Percentiles rank a stretch among this genome's conserved stretches.
phyloP scores from a whole-genome alignment of 2,113 vertebrate species.

The Thunnus maccoyii region DNA sequence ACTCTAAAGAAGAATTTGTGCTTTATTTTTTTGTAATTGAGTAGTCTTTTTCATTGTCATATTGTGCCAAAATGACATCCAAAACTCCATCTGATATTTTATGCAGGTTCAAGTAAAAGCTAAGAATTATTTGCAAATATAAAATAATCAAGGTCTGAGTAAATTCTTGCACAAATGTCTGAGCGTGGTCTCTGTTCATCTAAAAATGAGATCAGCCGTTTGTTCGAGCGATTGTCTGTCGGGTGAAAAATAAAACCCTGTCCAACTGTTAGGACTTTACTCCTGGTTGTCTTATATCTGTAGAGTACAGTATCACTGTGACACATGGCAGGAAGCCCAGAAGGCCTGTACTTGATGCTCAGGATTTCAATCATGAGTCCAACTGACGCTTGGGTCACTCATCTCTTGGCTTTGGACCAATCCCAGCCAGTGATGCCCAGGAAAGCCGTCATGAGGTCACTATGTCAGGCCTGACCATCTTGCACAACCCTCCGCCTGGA shows the following conservation, averaged over 20 bases:
- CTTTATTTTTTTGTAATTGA: not conserved
- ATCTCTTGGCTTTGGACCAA: constrained; percentile 71
- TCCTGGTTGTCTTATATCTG: constrained; percentile 30
- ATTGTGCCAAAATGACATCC: not conserved
- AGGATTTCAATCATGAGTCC: constrained; percentile 72
- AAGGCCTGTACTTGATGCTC: constrained; percentile 55
- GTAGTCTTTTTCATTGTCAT: not conserved
- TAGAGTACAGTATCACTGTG: constrained; percentile 46
- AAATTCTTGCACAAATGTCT: not conserved
- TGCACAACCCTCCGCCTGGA: constrained; percentile 59
- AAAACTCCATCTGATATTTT: constrained; percentile 11
- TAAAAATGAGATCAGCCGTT: constrained; percentile 15
- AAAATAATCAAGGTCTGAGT: not conserved
- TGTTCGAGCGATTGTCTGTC: constrained; percentile 12
- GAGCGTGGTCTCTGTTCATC: constrained; percentile 6
- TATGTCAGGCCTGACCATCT: constrained; percentile 76
- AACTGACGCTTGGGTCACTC: constrained; percentile 66
- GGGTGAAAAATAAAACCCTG: constrained; percentile 13
- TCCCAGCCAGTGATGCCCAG: constrained; percentile 54
- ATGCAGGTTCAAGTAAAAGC: not conserved
- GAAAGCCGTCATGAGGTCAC: constrained; percentile 67
- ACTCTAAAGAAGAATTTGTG: too few species aligned
- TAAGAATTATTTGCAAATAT: not conserved
- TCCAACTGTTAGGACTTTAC: constrained; percentile 28
- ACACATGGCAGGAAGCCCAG: constrained; percentile 69